These are phyloP conservation scores for Drosophila burlai DNA, from an alignment of 1,140 invertebrate genomes.

Conservation along the genomic window DNA sequence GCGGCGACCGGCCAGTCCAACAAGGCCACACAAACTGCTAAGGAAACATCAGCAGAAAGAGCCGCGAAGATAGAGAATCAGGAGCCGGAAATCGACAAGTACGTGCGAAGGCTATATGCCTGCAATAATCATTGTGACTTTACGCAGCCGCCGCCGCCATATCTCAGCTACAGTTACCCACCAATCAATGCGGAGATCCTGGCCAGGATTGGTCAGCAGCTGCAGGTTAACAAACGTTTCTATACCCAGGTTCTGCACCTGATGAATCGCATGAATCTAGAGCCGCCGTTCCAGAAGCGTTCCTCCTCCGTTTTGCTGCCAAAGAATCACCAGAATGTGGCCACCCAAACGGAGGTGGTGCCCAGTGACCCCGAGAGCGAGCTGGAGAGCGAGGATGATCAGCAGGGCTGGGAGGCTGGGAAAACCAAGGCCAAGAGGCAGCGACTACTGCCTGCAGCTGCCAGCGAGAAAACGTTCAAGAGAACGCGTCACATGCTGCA, in stretches of 20 bases:
- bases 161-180: constrained; percentile 92
- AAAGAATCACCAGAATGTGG: constrained; percentile 2
- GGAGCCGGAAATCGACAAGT: constrained; percentile 87
- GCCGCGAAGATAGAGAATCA: background rate
- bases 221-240: constrained; percentile 91
- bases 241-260: constrained; percentile 96
- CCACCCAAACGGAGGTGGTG: constrained; percentile 52
- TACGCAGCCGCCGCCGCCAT: constrained; percentile 90
- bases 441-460: constrained; percentile 84
- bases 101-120: constrained; percentile 89
- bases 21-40: constrained; percentile 52
- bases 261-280: constrained; percentile 98
- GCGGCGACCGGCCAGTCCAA: constrained; percentile 1
- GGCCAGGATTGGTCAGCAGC: constrained; percentile 91
- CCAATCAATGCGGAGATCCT: constrained; percentile 90
- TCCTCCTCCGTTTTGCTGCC: background rate
- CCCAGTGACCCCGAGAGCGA: constrained; percentile 78
- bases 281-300: constrained; percentile 90
- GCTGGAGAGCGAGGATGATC: constrained; percentile 89
- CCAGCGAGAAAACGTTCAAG: constrained; percentile 34
- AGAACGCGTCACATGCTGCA: constrained; percentile 62
- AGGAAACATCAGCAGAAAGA: background rate
- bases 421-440: constrained; percentile 85
- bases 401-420: constrained; percentile 4
- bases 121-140: constrained; percentile 89